Evolutionary conservation across 2,113 vertebrate genomes (phyloP).

Genomic region (Pimephales promelas): DNA sequence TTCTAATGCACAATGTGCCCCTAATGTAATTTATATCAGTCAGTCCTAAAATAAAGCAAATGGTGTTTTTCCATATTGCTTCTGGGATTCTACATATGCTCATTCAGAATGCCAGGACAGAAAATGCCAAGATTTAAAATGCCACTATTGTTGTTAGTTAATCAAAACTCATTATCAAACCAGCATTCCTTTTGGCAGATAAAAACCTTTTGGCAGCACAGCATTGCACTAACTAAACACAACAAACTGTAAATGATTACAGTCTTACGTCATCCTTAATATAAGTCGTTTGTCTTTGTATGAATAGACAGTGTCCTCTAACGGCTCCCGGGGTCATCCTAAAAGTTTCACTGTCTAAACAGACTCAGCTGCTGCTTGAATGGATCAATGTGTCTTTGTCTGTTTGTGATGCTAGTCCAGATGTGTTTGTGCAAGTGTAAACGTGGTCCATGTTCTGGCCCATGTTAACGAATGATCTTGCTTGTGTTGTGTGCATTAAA

Average conservation of each 20-base stretch:
- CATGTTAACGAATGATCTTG: constrained; percentile 40
- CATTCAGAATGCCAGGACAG: background rate
- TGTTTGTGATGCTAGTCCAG: constrained; percentile 24
- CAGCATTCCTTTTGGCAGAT: constrained; percentile 6
- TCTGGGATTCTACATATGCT: background rate
- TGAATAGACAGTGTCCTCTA: constrained; percentile 1
- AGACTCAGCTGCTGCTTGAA: background rate
- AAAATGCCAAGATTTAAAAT: constrained; percentile 9
- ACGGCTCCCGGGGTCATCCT: background rate
- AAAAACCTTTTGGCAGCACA: constrained; percentile 11
- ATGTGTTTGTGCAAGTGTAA: constrained; percentile 51
- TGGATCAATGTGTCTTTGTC: constrained; percentile 32
- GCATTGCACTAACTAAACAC: background rate
- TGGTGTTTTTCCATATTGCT: background rate
- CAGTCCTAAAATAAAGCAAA: background rate
- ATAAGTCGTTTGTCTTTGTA: constrained; percentile 23
- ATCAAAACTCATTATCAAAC: constrained; percentile 11
- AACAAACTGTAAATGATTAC: constrained; percentile 7
- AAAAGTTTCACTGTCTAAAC: constrained; percentile 13
- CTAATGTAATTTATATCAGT: background rate
- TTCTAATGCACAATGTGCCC: background rate
- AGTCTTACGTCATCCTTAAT: background rate
- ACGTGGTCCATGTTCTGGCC: constrained; percentile 10
- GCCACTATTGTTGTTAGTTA: background rate
- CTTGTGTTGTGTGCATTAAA: constrained; percentile 34